Conservation (phyloP, 2,113 vertebrate species). For the Oreochromis spilurus region DNA sequence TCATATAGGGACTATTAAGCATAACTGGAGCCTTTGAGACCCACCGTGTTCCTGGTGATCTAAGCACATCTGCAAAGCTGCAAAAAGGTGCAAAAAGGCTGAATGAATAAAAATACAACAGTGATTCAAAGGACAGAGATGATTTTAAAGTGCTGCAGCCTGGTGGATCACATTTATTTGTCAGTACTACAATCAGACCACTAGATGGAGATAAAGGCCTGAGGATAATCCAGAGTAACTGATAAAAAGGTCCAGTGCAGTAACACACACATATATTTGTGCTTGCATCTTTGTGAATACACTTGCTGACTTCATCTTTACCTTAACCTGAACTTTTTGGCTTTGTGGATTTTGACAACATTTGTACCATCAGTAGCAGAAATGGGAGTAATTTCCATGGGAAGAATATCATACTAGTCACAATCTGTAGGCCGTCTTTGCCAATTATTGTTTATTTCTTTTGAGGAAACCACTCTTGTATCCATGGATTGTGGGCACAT, state of each 20-base stretch:
- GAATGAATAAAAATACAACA: neutral
- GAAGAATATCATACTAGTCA: neutral
- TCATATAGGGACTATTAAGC: neutral
- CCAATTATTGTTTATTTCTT: neutral
- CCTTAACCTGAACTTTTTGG: neutral
- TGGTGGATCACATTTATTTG: neutral
- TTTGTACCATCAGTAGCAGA: neutral
- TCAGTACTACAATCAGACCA: neutral
- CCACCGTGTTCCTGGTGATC: neutral
- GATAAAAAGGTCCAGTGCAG: neutral
- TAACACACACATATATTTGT: neutral
- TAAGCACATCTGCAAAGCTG: neutral
- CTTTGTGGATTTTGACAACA: neutral
- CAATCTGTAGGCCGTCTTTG: neutral
- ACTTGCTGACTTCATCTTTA: neutral
- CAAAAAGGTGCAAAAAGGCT: neutral
- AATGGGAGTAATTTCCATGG: neutral
- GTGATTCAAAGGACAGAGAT: neutral
- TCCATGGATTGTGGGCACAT: neutral
- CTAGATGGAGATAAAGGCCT: conserved; percentile 50
- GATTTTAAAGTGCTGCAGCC: neutral
- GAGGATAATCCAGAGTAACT: neutral
- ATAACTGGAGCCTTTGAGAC: neutral
- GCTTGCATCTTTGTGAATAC: neutral
- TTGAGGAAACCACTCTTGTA: neutral